Conservation (phyloP, 2,888 invertebrate species). For the Xanthia icteritia region DNA sequence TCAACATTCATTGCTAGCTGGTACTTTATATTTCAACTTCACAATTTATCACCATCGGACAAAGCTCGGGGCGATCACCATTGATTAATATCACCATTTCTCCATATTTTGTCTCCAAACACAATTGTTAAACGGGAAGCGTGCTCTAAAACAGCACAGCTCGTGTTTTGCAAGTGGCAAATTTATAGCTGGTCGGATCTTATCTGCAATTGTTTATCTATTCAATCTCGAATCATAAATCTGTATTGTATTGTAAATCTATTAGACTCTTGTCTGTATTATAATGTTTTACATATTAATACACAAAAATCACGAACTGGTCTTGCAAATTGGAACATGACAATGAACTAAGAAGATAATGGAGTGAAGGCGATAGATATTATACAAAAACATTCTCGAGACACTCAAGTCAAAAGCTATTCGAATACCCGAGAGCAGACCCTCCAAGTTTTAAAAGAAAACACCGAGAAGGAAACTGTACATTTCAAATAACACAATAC, state of each 20-base stretch:
- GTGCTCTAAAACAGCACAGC: conserved; percentile 54
- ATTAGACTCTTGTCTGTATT: conserved; percentile 42
- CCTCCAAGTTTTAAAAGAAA: conserved; percentile 33
- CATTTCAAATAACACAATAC: conserved; percentile 55
- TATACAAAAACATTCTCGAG: conserved; percentile 14
- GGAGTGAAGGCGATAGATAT: background rate
- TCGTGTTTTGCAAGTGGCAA: conserved; percentile 64
- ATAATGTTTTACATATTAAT: conserved; percentile 59
- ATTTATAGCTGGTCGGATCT: conserved; percentile 63
- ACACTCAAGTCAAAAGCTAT: conserved; percentile 16
- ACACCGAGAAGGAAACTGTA: conserved; percentile 43
- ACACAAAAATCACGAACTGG: conserved; percentile 48
- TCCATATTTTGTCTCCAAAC: conserved; percentile 58
- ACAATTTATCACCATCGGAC: conserved; percentile 38
- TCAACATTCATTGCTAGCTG: conserved; percentile 14
- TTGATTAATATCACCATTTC: conserved; percentile 55
- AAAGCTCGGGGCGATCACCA: conserved; percentile 53
- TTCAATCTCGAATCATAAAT: conserved; percentile 64
- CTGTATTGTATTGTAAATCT: conserved; percentile 58
- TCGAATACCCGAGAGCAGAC: conserved; percentile 7
- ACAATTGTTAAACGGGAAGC: conserved; percentile 64
- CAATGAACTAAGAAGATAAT: conserved; percentile 27
- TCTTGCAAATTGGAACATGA: conserved; percentile 45
- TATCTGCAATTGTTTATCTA: conserved; percentile 66
- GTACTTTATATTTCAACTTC: conserved; percentile 35